A percentile compares a stretch with the other conserved stretches of the same genome.
Conservation (phyloP, 53 echinoderm and acorn worm genomes). For the Henricia sp. region DNA sequence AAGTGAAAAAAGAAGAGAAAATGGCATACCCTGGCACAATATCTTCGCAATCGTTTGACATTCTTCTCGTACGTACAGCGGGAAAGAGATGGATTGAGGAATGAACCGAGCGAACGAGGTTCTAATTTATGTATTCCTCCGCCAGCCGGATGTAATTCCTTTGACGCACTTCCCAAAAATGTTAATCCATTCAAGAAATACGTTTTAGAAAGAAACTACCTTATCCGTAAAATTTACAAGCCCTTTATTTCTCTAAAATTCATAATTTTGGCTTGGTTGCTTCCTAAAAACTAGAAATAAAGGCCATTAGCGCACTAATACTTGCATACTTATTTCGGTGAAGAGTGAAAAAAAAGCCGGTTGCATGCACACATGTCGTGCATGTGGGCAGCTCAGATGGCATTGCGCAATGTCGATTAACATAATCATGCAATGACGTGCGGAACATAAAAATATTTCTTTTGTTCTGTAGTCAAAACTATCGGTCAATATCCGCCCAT, state of each 20-base stretch:
- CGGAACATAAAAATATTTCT: background rate
- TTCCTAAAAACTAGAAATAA: background rate
- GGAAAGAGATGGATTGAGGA: slow-evolving; percentile 50
- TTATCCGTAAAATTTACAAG: too few species aligned
- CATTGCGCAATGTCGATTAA: slow-evolving; percentile 53
- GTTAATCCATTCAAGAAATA: background rate
- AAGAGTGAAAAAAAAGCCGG: slow-evolving; percentile 45
- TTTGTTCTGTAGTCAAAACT: background rate
- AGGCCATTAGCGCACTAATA: slow-evolving; percentile 25
- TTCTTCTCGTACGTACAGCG: slow-evolving; percentile 61
- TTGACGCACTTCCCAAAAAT: background rate
- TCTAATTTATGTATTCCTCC: slow-evolving; percentile 16
- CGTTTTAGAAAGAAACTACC: too few species aligned
- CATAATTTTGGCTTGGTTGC: background rate
- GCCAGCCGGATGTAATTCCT: slow-evolving; percentile 42
- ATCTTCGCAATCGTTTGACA: slow-evolving; percentile 69
- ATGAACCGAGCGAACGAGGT: slow-evolving; percentile 11
- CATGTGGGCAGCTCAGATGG: slow-evolving; percentile 26
- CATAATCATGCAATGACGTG: slow-evolving; percentile 26
- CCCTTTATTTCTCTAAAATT: too few species aligned
- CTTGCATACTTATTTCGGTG: slow-evolving; percentile 25
- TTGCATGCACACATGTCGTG: slow-evolving; percentile 46
- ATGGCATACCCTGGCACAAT: slow-evolving; percentile 37
- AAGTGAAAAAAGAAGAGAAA: background rate
- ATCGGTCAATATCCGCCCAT: too few species aligned